Conservation (phyloP, 2,797 vertebrate genomes). For the Acridotheres tristis region DNA sequence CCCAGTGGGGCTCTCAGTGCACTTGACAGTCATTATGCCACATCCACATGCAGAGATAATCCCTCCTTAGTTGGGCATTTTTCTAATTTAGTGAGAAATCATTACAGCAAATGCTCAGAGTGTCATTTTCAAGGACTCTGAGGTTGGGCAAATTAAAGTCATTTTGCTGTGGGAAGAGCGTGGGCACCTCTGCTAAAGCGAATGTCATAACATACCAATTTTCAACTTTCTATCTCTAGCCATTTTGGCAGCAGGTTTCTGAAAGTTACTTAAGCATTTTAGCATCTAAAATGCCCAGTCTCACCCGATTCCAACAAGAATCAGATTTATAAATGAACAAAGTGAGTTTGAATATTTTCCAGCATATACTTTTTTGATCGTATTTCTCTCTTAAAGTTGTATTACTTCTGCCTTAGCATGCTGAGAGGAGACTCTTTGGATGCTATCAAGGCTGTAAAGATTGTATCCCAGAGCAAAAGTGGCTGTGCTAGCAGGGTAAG, state of each 20-base stretch:
- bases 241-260: conserved; percentile 39
- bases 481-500: background rate
- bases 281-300: conserved; percentile 16
- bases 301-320: background rate
- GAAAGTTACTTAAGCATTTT: conserved; percentile 47
- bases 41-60: conserved; percentile 71
- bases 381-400: background rate
- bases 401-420: background rate
- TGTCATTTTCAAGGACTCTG: conserved; percentile 67
- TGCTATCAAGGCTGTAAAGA: background rate
- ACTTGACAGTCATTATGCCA: conserved; percentile 69
- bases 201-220: conserved; percentile 55
- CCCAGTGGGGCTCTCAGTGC: conserved; percentile 65
- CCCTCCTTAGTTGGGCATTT: conserved; percentile 72
- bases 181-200: conserved; percentile 54
- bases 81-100: conserved; percentile 74
- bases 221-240: conserved; percentile 51
- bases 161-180: conserved; percentile 61
- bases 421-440: background rate
- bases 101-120: conserved; percentile 62
- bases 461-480: background rate
- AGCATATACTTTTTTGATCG: background rate
- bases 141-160: conserved; percentile 67
- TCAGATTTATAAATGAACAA: background rate
- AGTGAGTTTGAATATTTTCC: background rate